Base-by-base conservation (phyloP, 2,113 vertebrate genomes). In the Meleagris gallopavo region DNA sequence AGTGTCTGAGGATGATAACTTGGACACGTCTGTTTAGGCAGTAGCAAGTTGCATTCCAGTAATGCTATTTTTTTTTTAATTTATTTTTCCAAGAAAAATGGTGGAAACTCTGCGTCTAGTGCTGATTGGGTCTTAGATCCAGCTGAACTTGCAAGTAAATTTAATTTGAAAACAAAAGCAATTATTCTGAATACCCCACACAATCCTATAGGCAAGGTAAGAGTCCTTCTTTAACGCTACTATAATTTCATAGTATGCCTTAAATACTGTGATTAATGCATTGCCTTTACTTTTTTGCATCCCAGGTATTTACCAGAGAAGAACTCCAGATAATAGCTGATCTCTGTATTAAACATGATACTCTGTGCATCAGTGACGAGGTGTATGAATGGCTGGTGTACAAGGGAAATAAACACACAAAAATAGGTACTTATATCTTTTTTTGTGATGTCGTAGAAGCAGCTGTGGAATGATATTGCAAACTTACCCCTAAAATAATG, bases 371-470 rank as follows among this genome's bases (percentile, higher is more conserved):
- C 98, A 99, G 99, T 3, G 99, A 99, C 64, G 99, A 99, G 87
- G 99, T 99, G 30, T 99, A 99, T 60, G 99, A 99, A 94, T 99
- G 99, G 99, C 96, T 99, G 74, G 83, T 99, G 57, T 99, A 99
- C 95, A 98, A 89, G 83, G 99, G 99, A 90, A 98, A 98, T 50
- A 98, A 98, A 27, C 99, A 99, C 79, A 83, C 98, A 54, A 99
- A 99, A 97, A 99, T 99, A 96, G 99, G 99, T 99, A 98, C 77
- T 87, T 57, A 74, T 94, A 89, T 61, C 15, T 61, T 61, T 38
- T 54, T 85, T 74, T 38, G 11, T 89, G 38, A 5, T 12, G 45
- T 92, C 43, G 91, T 79, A 83, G 32, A 89, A 77, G 14, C 71
- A 40, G 5, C 32, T 90, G 29, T 77, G 50, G 54, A 88, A 80